Conservation (phyloP, 2,888 invertebrate species). For the Ophioninae sp. region DNA sequence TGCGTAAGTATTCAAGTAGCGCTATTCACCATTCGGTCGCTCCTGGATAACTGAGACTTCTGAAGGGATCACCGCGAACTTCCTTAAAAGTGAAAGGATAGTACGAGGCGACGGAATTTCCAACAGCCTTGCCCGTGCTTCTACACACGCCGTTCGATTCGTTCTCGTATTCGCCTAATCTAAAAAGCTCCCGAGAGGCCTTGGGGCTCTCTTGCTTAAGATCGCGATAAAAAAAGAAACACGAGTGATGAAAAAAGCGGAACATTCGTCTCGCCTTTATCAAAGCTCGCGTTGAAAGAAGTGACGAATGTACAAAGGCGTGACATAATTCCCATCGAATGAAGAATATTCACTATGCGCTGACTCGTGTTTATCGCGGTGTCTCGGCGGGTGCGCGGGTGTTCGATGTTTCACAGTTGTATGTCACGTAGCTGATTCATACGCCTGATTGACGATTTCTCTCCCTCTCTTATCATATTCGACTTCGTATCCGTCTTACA, state of each 20-base stretch:
- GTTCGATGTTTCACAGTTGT: neutral
- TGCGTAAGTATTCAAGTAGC: neutral
- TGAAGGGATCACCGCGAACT: conserved; percentile 50
- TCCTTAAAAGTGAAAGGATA: conserved; percentile 69
- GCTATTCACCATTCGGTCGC: conserved; percentile 46
- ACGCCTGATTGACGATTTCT: no score
- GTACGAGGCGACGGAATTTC: conserved; percentile 46
- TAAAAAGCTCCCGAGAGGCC: no score
- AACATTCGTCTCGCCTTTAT: neutral
- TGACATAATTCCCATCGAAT: no score
- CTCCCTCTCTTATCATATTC: no score
- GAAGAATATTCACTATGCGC: no score
- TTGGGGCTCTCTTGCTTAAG: no score
- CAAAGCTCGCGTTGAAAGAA: no score
- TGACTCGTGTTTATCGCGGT: no score
- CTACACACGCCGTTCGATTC: conserved; percentile 7
- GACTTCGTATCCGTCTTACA: no score
- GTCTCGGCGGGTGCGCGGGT: no score
- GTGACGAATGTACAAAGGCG: no score
- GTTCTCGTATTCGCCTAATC: conserved; percentile 41
- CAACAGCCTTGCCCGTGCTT: conserved; percentile 43
- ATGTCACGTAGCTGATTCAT: neutral
- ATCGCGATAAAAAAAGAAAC: no score
- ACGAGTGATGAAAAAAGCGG: neutral
- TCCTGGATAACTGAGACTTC: conserved; percentile 52